A percentile compares a stretch with the other conserved stretches of the same genome.
Evolutionary conservation across 2,113 vertebrate genomes (phyloP).

Genomic region (Coptodon rendalli): DNA sequence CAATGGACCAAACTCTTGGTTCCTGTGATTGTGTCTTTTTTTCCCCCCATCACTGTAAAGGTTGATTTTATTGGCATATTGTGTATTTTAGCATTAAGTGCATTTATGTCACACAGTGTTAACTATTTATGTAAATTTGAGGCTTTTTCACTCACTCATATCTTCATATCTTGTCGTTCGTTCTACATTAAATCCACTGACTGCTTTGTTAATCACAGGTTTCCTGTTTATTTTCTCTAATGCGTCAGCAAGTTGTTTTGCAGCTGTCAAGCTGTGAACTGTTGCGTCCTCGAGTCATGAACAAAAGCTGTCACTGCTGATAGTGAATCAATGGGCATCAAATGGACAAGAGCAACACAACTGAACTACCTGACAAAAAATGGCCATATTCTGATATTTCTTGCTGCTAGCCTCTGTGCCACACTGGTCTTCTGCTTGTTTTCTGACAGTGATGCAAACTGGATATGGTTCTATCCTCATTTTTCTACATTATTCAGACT

Average conservation of each 20-base stretch:
- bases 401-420: background rate
- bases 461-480: background rate
- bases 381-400: background rate
- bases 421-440: background rate
- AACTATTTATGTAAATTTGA: background rate
- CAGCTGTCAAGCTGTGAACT: background rate
- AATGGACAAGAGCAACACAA: background rate
- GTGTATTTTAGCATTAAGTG: background rate
- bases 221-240: background rate
- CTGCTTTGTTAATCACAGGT: background rate
- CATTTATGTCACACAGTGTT: background rate
- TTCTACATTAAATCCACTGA: background rate
- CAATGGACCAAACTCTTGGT: background rate
- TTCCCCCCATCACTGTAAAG: no score
- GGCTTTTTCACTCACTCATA: background rate
- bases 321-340: background rate
- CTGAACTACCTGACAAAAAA: background rate
- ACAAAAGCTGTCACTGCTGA: background rate
- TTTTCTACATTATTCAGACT: background rate
- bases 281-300: background rate
- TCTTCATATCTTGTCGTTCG: background rate
- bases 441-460: background rate
- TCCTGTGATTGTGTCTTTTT: background rate
- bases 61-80: background rate
- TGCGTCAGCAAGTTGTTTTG: background rate